A percentile compares a stretch with the other conserved stretches of the same genome.
phyloP scores from a whole-genome alignment of 2,797 vertebrate genomes.

The Catharus ustulatus region DNA sequence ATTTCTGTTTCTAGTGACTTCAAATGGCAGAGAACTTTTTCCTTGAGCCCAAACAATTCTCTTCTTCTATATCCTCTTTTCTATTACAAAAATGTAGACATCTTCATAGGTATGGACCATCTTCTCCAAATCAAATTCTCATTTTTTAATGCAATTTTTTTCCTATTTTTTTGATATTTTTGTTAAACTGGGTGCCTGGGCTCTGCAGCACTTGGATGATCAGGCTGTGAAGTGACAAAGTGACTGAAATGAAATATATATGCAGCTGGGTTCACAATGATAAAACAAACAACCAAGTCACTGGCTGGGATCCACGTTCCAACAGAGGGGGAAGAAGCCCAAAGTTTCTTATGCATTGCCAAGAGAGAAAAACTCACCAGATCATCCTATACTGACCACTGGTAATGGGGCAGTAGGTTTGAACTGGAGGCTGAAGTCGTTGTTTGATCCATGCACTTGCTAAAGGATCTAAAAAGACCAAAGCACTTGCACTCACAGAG shows the following conservation, averaged over 20 bases:
- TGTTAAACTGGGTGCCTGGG: neutral
- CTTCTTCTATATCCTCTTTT: neutral
- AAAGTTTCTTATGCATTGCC: neutral
- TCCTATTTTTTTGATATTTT: neutral
- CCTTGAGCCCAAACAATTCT: neutral
- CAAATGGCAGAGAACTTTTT: neutral
- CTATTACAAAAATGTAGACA: neutral
- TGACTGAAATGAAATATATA: neutral
- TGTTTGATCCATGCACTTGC: neutral
- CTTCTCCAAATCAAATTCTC: neutral
- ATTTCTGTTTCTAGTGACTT: neutral
- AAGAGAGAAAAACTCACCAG: neutral
- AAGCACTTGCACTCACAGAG: neutral
- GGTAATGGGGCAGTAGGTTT: neutral
- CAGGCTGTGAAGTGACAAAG: neutral
- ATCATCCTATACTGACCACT: neutral
- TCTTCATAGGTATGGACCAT: neutral
- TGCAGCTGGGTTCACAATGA: neutral
- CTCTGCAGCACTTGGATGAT: neutral
- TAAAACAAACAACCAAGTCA: neutral
- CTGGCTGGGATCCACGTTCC: neutral
- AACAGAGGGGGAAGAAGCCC: neutral
- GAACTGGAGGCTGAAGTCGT: neutral
- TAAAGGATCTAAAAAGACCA: neutral
- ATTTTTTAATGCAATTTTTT: neutral